Percentiles rank a stretch among this genome's conserved stretches.
Conservation (phyloP, 2,888 invertebrate genomes). For the Rhaphigaster nebulosa region DNA sequence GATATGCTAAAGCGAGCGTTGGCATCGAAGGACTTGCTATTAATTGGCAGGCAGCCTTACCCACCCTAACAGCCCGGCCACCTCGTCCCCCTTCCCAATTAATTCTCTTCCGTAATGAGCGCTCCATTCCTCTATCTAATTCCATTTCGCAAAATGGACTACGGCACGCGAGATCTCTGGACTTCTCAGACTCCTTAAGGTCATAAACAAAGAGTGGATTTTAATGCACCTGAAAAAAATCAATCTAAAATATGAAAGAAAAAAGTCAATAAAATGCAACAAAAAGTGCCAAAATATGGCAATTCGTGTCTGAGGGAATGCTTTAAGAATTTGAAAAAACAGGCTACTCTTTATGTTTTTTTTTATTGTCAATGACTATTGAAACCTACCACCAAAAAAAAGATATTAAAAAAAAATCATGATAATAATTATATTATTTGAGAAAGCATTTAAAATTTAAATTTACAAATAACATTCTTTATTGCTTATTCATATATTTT, state of each 20-base stretch:
- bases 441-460: too few relatives aligned
- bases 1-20: slow-evolving; percentile 33
- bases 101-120: background rate
- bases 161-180: background rate
- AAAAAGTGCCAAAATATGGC: background rate
- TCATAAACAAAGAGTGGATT: background rate
- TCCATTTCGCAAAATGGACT: background rate
- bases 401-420: too few relatives aligned
- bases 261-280: background rate
- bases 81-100: background rate
- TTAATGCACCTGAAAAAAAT: background rate
- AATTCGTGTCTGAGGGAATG: background rate
- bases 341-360: too few relatives aligned
- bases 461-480: too few relatives aligned
- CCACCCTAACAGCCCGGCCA: background rate
- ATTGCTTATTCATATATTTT: too few relatives aligned
- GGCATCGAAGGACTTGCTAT: background rate
- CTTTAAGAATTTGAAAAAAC: background rate
- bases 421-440: too few relatives aligned
- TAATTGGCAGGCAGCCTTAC: background rate
- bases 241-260: background rate
- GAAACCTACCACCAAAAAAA: too few relatives aligned
- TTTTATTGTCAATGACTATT: too few relatives aligned
- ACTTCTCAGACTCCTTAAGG: background rate
- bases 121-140: background rate